These are phyloP conservation scores for Pogonocherus hispidulus DNA, from an alignment of 2,888 invertebrate species.

Conservation along the genomic window DNA sequence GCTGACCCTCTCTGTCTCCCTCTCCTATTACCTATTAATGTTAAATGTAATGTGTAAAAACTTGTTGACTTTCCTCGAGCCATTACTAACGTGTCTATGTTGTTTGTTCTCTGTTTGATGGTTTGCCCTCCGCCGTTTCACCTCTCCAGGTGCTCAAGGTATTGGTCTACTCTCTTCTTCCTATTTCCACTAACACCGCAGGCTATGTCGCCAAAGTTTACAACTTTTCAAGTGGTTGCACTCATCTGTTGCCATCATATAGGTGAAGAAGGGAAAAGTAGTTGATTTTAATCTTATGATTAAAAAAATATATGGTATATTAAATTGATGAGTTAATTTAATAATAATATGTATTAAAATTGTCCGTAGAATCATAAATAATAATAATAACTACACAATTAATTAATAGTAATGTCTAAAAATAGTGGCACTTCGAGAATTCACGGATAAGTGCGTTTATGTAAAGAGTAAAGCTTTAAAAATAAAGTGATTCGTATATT, in stretches of 20 bases:
- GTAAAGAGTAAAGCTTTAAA: too few species aligned
- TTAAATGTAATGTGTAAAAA: slow-evolving; percentile 44
- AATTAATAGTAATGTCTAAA: too few species aligned
- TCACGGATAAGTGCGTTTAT: too few species aligned
- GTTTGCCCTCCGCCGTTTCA: slow-evolving; percentile 67
- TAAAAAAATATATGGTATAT: too few species aligned
- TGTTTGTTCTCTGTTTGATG: slow-evolving; percentile 69
- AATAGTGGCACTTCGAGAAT: too few species aligned
- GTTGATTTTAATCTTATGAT: too few species aligned
- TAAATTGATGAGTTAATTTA: too few species aligned
- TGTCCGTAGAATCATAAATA: too few species aligned
- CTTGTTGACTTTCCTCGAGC: slow-evolving; percentile 38
- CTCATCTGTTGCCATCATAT: slow-evolving; percentile 1
- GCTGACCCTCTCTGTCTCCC: neutral
- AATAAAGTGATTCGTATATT: too few species aligned
- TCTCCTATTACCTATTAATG: slow-evolving; percentile 22
- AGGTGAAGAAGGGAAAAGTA: too few species aligned
- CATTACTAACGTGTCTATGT: slow-evolving; percentile 68
- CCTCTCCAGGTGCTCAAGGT: slow-evolving; percentile 71
- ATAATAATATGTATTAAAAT: too few species aligned
- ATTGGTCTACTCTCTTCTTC: slow-evolving; percentile 58
- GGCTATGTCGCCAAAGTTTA: slow-evolving; percentile 25
- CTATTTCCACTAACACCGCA: slow-evolving; percentile 29
- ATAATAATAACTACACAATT: too few species aligned
- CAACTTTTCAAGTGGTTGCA: slow-evolving; percentile 10